Evolutionary conservation across 2,888 invertebrate species (phyloP).

Genomic region (Teleiodes luculella): DNA sequence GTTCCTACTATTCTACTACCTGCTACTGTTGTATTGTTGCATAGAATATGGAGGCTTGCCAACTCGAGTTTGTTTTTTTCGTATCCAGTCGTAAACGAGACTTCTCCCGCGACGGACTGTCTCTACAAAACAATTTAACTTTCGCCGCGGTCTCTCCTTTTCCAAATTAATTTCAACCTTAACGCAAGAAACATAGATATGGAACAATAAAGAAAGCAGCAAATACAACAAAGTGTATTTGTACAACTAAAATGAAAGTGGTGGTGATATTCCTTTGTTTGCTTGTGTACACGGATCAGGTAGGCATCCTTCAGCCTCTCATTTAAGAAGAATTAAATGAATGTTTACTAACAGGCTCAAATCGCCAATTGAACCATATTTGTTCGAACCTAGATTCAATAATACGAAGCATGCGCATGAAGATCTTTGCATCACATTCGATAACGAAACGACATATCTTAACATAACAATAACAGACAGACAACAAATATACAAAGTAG

Average conservation of each 20-base stretch:
- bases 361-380: too few relatives aligned
- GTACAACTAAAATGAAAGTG: constrained; percentile 15
- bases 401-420: too few relatives aligned
- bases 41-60: background rate
- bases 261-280: constrained; percentile 20
- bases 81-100: constrained; percentile 6
- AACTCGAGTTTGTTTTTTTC: background rate
- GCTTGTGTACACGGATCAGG: constrained; percentile 23
- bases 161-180: background rate
- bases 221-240: background rate
- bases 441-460: background rate
- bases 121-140: constrained; percentile 2
- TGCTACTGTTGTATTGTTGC: background rate
- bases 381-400: too few relatives aligned
- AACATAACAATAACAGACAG: too few relatives aligned
- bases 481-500: too few relatives aligned
- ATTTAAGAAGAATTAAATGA: background rate
- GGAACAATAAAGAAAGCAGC: background rate
- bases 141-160: background rate
- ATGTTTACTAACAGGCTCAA: too few relatives aligned
- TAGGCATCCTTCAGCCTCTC: too few relatives aligned
- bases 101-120: background rate
- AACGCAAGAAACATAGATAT: background rate
- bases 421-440: background rate
- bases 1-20: too few relatives aligned